Percentiles rank a stretch among this genome's conserved stretches.
phyloP scores from a whole-genome alignment of 2,888 invertebrate genomes.

The Pycnomerus fuliginosus region DNA sequence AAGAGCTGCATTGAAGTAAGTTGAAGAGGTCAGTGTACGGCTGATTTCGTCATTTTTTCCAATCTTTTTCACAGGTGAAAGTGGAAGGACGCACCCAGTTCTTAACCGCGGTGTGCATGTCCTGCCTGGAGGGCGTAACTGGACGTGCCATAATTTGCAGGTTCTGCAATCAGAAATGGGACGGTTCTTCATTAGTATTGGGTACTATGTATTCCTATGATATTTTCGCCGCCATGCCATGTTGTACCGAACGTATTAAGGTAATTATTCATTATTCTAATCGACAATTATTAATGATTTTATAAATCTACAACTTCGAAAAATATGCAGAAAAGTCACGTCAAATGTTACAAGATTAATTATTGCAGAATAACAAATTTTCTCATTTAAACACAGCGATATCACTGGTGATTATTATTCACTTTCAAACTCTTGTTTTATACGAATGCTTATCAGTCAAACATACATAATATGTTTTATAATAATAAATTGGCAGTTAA shows the following conservation, averaged over 20 bases:
- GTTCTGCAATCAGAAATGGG: slow-evolving; percentile 85
- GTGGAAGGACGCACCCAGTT: slow-evolving; percentile 88
- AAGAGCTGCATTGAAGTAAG: slow-evolving; percentile 83
- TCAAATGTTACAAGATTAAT: too few relatives aligned
- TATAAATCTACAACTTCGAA: too few relatives aligned
- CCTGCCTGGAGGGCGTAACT: slow-evolving; percentile 82
- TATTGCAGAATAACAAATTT: too few relatives aligned
- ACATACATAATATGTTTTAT: too few relatives aligned
- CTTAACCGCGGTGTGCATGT: slow-evolving; percentile 93
- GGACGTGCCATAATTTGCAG: slow-evolving; percentile 78
- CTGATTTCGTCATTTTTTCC: not conserved
- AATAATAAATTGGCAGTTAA: too few relatives aligned
- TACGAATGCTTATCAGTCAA: too few relatives aligned
- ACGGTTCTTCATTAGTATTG: slow-evolving; percentile 88
- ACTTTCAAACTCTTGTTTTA: too few relatives aligned
- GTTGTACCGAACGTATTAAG: slow-evolving; percentile 90
- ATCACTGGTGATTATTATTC: too few relatives aligned
- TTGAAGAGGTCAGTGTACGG: slow-evolving; percentile 16
- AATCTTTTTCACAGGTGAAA: slow-evolving; percentile 68
- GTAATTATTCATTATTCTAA: slow-evolving; percentile 54
- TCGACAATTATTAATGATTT: not conserved
- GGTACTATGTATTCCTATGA: slow-evolving; percentile 99
- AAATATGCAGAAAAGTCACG: too few relatives aligned
- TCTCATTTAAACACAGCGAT: too few relatives aligned
- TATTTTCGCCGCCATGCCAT: slow-evolving; percentile 96